Base-by-base conservation (phyloP, 2,113 vertebrate species). In the Illadopsis cleaveri region DNA sequence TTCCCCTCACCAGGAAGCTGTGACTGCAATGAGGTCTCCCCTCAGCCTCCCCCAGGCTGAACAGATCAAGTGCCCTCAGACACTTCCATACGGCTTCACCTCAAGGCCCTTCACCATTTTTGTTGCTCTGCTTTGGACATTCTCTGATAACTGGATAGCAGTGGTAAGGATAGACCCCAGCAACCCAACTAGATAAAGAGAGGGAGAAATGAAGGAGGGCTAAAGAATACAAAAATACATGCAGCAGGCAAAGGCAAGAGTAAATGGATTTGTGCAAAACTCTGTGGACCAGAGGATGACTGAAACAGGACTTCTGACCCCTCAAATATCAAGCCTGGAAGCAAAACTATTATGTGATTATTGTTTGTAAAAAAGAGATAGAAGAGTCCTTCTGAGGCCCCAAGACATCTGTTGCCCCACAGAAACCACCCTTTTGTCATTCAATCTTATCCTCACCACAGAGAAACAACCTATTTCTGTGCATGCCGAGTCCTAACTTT, bases 401-500 rank as follows among this genome's bases (percentile, higher is more conserved):
- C 0, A 0, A 57, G 54, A 61, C 6, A 10, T 54, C n/a, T 51
- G 7, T 3, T 73, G 22, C 19, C 45, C 12, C 25, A 66, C 10
- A 50, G 51, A 78, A 94, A 11, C 2, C 20, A 60, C 3, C 0
- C 2, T 61, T 53, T 66, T 73, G 65, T 37, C 15, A 50, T 28
- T 65, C 30, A 45, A 1, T 77, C 21, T 7, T 86, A 9, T 30
- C 8, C 51, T 89, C 10, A 2, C 21, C 30, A n/a, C 22, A 54
- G 23, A 61, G 11, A 83, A 87, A 5, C 2, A 65, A 40, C 2
- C 6, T 47, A 7, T n/a, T 82, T 79, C 77, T 68, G 51, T 62
- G 9, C 6, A 5, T 17, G 6, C 4, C 0, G 1, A 85, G 25
- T 38, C 21, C 23, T 24, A 8, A n/a, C 2, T 37, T 75, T 58